A percentile compares a stretch with the other conserved stretches of the same genome.
phyloP scores from a whole-genome alignment of 2,113 vertebrate genomes.

The Fukomys damarensis region DNA sequence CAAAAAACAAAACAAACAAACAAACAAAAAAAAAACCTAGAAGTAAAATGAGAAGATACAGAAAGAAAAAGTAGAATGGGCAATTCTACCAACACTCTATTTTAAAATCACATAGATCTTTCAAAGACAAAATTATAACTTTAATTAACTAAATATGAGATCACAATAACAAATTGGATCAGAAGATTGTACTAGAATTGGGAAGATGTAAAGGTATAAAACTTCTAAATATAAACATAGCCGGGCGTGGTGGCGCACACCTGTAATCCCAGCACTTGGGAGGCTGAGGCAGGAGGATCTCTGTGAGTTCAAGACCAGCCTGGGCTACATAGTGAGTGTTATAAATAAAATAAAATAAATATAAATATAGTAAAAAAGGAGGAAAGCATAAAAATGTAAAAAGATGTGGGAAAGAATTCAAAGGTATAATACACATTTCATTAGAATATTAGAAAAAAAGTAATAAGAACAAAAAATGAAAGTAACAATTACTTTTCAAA shows the following conservation, averaged over 20 bases:
- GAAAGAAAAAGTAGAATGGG: neutral
- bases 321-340: too few species aligned
- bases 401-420: neutral
- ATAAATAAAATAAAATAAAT: too few species aligned
- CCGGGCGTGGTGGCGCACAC: too few species aligned
- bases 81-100: neutral
- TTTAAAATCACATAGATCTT: neutral
- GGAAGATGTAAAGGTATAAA: neutral
- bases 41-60: neutral
- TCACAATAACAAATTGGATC: neutral
- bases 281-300: too few species aligned
- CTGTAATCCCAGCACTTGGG: too few species aligned
- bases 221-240: neutral
- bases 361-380: neutral
- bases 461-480: neutral
- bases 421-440: neutral
- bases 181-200: neutral
- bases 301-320: too few species aligned
- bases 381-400: neutral
- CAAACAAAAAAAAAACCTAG: too few species aligned
- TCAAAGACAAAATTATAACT: neutral
- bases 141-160: neutral
- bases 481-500: neutral
- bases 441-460: neutral
- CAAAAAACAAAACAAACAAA: too few species aligned